phyloP scores from a whole-genome alignment of 2,888 invertebrate species.

The Thelaira solivaga region DNA sequence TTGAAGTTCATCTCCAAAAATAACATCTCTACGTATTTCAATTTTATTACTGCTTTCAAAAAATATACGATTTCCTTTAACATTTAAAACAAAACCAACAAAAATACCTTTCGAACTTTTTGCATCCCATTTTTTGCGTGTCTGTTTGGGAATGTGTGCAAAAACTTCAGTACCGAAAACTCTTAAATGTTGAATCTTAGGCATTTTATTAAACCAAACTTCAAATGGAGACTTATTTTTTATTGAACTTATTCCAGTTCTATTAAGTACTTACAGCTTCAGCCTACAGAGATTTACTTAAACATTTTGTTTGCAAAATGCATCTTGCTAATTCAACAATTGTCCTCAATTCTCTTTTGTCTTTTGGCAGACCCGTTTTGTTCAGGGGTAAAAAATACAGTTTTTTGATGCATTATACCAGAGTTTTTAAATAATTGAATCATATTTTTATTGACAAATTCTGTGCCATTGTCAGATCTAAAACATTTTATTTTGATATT shows the following conservation, averaged over 20 bases:
- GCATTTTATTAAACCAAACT: background rate
- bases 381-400: conserved; percentile 11
- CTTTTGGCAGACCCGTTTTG: background rate
- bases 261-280: conserved; percentile 8
- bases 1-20: no score
- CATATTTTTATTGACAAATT: background rate
- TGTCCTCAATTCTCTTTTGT: background rate
- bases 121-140: conserved; percentile 1
- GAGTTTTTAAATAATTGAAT: background rate
- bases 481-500: background rate
- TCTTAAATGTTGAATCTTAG: background rate
- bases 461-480: background rate
- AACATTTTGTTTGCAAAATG: conserved; percentile 21
- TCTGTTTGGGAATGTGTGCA: background rate
- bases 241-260: background rate
- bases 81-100: conserved; percentile 70
- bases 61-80: conserved; percentile 64
- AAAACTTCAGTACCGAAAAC: conserved; percentile 2
- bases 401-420: background rate
- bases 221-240: conserved; percentile 2
- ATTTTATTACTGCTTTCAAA: background rate
- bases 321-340: conserved; percentile 18
- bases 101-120: conserved; percentile 40
- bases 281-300: background rate
- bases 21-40: no score